Percentiles rank a stretch among this genome's conserved stretches.
These are phyloP conservation scores for Meloe dianella DNA, from an alignment of 2,888 invertebrate genomes.

Conservation along the genomic window DNA sequence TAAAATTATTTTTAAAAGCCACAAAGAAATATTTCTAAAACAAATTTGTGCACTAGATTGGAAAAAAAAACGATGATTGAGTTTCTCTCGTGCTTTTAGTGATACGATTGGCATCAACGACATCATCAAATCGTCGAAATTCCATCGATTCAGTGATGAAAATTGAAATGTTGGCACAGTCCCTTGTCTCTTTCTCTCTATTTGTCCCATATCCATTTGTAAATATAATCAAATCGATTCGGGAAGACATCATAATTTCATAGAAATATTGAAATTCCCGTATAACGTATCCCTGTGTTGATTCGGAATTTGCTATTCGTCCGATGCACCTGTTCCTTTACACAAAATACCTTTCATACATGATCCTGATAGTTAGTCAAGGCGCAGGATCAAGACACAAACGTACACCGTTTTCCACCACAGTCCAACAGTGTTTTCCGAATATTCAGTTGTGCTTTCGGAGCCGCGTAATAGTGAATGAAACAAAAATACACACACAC, in stretches of 20 bases:
- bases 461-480: slow-evolving; percentile 22
- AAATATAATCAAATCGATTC: too few relatives aligned
- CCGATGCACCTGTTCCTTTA: slow-evolving; percentile 24
- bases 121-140: background rate
- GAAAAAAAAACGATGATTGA: too few relatives aligned
- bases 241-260: too few relatives aligned
- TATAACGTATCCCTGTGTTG: background rate
- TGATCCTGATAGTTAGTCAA: slow-evolving; percentile 13
- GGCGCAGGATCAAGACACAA: slow-evolving; percentile 25
- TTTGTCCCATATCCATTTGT: too few relatives aligned
- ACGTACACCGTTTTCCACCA: slow-evolving; percentile 14
- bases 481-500: background rate
- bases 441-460: slow-evolving; percentile 24
- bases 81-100: background rate
- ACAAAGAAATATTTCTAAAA: too few relatives aligned
- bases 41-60: too few relatives aligned
- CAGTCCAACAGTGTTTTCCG: slow-evolving; percentile 4
- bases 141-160: background rate
- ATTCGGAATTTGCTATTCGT: background rate
- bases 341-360: background rate
- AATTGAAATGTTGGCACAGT: background rate
- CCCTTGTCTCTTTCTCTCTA: background rate
- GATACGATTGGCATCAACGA: background rate
- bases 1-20: too few relatives aligned
- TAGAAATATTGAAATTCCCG: background rate